phyloP scores from a whole-genome alignment of 2,888 invertebrate genomes.

The Cordilura impudica region DNA sequence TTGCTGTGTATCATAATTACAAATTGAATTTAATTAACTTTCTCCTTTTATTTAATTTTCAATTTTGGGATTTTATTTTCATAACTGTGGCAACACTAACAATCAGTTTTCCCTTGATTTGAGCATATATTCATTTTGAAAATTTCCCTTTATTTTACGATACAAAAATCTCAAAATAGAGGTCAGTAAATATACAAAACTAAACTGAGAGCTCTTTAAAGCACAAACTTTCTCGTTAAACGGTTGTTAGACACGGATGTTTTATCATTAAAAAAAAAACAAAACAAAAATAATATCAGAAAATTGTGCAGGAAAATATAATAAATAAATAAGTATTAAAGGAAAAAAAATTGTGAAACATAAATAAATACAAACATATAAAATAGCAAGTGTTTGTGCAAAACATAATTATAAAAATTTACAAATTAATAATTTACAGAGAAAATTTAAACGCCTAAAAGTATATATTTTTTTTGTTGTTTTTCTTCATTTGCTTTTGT shows the following conservation, averaged over 20 bases:
- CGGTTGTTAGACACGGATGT: slow-evolving; percentile 56
- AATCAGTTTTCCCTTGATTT: neutral
- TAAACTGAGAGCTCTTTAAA: slow-evolving; percentile 50
- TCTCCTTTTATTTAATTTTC: no score
- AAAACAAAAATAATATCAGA: neutral
- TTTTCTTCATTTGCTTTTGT: neutral
- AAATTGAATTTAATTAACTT: no score
- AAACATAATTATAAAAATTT: no score
- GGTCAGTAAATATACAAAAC: slow-evolving; percentile 23
- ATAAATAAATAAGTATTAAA: neutral
- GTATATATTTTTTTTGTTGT: slow-evolving; percentile 32
- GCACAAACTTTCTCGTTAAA: slow-evolving; percentile 58
- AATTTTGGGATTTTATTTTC: neutral
- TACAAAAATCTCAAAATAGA: slow-evolving; percentile 6
- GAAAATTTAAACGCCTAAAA: slow-evolving; percentile 13
- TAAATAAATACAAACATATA: neutral
- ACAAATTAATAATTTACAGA: neutral
- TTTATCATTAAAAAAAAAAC: slow-evolving; percentile 10
- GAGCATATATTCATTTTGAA: neutral
- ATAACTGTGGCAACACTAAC: neutral
- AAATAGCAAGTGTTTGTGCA: slow-evolving; percentile 20
- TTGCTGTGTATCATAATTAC: no score
- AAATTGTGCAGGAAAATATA: neutral
- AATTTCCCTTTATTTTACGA: slow-evolving; percentile 43
- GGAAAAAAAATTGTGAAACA: neutral